A percentile compares a stretch with the other conserved stretches of the same genome.
These are phyloP conservation scores for Tanytarsus gracilentus DNA, from an alignment of 2,888 invertebrate genomes.

Conservation along the genomic window DNA sequence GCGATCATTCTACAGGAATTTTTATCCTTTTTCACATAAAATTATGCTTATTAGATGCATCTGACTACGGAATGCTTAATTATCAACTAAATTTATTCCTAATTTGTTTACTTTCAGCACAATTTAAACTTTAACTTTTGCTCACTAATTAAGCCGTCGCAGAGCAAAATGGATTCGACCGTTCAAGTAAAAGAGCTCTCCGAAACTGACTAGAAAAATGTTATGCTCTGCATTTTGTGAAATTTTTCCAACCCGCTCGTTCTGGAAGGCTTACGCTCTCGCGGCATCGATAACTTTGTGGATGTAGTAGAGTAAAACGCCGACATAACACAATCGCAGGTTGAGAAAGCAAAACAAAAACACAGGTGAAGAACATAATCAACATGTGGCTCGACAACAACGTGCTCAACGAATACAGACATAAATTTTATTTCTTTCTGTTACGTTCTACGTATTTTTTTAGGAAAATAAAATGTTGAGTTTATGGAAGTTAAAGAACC, in stretches of 20 bases:
- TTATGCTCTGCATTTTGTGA: slow-evolving; percentile 5
- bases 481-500: too few relatives aligned
- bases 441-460: neutral
- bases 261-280: neutral
- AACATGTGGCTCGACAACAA: slow-evolving; percentile 13
- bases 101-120: neutral
- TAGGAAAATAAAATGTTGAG: neutral
- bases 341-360: slow-evolving; percentile 26
- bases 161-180: slow-evolving; percentile 13
- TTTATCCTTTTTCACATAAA: slow-evolving; percentile 1
- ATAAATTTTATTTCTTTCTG: neutral
- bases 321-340: slow-evolving; percentile 20
- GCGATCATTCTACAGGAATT: slow-evolving; percentile 16
- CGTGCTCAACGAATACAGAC: slow-evolving; percentile 19
- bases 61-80: neutral
- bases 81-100: neutral
- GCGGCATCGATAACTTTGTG: neutral
- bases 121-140: slow-evolving; percentile 15
- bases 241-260: slow-evolving; percentile 6
- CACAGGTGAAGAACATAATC: slow-evolving; percentile 18
- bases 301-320: neutral
- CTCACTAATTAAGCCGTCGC: slow-evolving; percentile 17
- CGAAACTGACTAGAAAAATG: slow-evolving; percentile 21
- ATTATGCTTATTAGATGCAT: neutral
- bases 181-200: slow-evolving; percentile 19